Percentiles rank a stretch among this genome's conserved stretches.
phyloP scores from a whole-genome alignment of 2,888 invertebrate genomes.

The Pedicia rivosa region DNA sequence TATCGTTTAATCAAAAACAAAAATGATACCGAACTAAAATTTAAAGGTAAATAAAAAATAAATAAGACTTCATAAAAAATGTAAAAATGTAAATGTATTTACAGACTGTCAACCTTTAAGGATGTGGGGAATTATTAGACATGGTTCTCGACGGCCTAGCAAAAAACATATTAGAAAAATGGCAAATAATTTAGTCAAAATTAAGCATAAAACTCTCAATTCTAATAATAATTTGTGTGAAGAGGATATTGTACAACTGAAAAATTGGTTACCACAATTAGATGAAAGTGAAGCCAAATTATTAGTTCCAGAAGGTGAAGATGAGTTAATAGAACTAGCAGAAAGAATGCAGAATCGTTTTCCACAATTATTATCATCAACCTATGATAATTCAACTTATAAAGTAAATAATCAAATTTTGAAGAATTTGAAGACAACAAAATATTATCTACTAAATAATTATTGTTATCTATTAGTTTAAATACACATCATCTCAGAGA shows the following conservation, averaged over 20 bases:
- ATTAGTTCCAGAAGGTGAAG: conserved; percentile 56
- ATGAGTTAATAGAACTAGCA: conserved; percentile 55
- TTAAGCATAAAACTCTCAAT: conserved; percentile 37
- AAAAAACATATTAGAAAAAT: conserved; percentile 37
- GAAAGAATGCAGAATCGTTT: conserved; percentile 59
- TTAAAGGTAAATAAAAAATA: conserved; percentile 34
- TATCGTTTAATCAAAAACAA: conserved; percentile 52
- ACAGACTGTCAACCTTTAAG: conserved; percentile 46
- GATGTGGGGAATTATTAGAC: conserved; percentile 60
- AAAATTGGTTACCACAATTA: conserved; percentile 41
- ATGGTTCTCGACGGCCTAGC: conserved; percentile 62
- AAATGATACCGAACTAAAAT: conserved; percentile 40
- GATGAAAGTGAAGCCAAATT: conserved; percentile 38
- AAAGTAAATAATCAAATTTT: conserved; percentile 28
- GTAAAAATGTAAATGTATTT: conserved; percentile 2
- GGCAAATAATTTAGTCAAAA: conserved; percentile 33
- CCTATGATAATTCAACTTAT: conserved; percentile 42
- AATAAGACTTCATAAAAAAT: conserved; percentile 7
- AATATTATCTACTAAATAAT: neutral
- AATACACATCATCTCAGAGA: conserved; percentile 60
- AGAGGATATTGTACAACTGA: conserved; percentile 27
- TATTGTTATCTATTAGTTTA: conserved; percentile 38
- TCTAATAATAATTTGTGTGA: conserved; percentile 37
- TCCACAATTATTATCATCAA: conserved; percentile 41
- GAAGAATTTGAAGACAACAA: neutral